Evolutionary conservation across 2,113 vertebrate species (phyloP), one percentile per base, ranked within the genome.

Genomic region (Rhinichthys klamathensis): DNA sequence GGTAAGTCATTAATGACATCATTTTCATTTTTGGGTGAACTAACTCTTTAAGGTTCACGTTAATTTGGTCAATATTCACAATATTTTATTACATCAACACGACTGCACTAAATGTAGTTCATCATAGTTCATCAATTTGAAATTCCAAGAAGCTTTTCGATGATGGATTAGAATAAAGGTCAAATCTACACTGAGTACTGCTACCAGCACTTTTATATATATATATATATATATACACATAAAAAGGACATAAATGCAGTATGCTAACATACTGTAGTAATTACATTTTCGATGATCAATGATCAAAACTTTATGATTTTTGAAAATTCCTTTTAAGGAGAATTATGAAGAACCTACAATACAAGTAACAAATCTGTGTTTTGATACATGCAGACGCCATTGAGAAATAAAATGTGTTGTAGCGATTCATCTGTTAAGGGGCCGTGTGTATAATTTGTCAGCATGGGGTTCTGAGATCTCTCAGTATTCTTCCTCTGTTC

Each of bases 401-500:
- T 54, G 72, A 30, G 63, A 25, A 72, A 82, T 25, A 35, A 77
- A 85, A 58, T 61, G 70, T 49, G 32, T 61, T 3, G 35, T 60
- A 77, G 58, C 27, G 11, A 54, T 83, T 65, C 9, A 60, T 46
- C 67, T 80, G 63, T 30, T 51, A 44, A 73, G 67, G 41, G 67
- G 41, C 7, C 13, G 76, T 32, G 84, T 72, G 77, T 77, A n/a
- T 76, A 75, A 87, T 89, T 86, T 86, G 86, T 89, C 76, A 70
- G 54, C 11, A 12, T 87, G 86, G 65, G 75, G 61, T 74, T 85
- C 79, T 67, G 56, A 85, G 83, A 89, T 84, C 88, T 90, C 74
- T 79, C 51, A 78, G 76, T 69, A 75, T 51, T 63, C 35, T 58
- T 83, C 63, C 88, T 89, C 89, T 81, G 89, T 86, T 91, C 85